Conservation (phyloP, 2,888 invertebrate genomes). For the Drosophila meridionalis region DNA sequence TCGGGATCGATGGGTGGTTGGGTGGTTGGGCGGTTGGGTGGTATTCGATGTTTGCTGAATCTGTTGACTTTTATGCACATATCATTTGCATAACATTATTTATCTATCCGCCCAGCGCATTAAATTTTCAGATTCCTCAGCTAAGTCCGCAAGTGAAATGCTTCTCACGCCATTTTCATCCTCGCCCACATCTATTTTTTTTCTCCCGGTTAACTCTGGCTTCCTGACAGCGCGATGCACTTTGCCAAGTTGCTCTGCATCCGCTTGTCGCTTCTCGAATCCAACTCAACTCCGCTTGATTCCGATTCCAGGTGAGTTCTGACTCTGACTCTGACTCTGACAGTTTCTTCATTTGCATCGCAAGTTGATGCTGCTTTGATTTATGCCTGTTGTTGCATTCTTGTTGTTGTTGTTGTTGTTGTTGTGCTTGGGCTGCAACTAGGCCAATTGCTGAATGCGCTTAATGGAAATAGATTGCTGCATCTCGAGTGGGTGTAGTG, state of each 20-base stretch:
- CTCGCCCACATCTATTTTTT: background rate
- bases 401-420: background rate
- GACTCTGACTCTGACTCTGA: slow-evolving; percentile 60
- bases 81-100: slow-evolving; percentile 84
- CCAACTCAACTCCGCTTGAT: slow-evolving; percentile 25
- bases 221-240: slow-evolving; percentile 56
- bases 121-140: slow-evolving; percentile 68
- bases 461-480: slow-evolving; percentile 39
- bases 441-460: slow-evolving; percentile 58
- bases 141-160: slow-evolving; percentile 75
- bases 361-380: slow-evolving; percentile 64
- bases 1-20: background rate
- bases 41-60: slow-evolving; percentile 39
- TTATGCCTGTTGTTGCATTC: slow-evolving; percentile 44
- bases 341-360: slow-evolving; percentile 75
- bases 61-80: slow-evolving; percentile 81
- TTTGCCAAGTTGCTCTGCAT: slow-evolving; percentile 49
- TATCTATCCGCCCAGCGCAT: slow-evolving; percentile 64
- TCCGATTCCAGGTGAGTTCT: slow-evolving; percentile 33
- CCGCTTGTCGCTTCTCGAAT: slow-evolving; percentile 27
- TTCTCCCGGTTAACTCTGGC: slow-evolving; percentile 44
- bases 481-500: background rate
- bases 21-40: slow-evolving; percentile 6
- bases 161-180: slow-evolving; percentile 56
- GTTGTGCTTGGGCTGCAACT: slow-evolving; percentile 3